phyloP scores from a whole-genome alignment of 2,113 vertebrate species.

The Pterocles gutturalis region DNA sequence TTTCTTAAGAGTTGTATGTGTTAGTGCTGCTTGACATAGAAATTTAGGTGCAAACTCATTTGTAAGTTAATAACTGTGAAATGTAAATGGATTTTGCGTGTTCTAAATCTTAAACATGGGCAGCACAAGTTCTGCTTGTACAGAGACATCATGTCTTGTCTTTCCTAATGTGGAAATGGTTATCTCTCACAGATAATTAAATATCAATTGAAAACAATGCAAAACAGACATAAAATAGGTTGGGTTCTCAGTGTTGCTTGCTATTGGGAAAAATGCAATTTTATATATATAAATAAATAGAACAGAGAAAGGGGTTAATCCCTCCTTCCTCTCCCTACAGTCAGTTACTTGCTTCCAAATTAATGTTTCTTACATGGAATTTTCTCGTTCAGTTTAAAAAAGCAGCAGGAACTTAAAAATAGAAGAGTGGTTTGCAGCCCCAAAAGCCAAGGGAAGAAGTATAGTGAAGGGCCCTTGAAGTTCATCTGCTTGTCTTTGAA shows the following conservation, averaged over 20 bases:
- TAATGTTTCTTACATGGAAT: background rate
- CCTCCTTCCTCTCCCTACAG: background rate
- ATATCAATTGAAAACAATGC: background rate
- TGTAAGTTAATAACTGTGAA: background rate
- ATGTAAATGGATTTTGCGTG: background rate
- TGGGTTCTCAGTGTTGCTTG: background rate
- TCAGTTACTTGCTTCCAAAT: background rate
- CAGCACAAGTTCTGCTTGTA: background rate
- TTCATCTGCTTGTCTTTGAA: slow-evolving; percentile 53
- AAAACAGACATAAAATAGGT: background rate
- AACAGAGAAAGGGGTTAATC: background rate
- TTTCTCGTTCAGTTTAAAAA: slow-evolving; percentile 1
- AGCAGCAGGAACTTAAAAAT: slow-evolving; percentile 1
- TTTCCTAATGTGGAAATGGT: background rate
- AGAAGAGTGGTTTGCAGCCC: background rate
- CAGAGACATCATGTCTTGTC: background rate
- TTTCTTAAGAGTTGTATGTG: background rate
- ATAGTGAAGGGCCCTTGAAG: background rate
- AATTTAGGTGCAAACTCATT: background rate
- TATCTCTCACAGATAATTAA: background rate
- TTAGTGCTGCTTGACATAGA: background rate
- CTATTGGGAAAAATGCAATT: background rate
- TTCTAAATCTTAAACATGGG: background rate
- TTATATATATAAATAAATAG: no score
- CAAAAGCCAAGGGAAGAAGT: background rate